phyloP scores from a whole-genome alignment of 2,797 vertebrate genomes.

The Chelon labrosus region DNA sequence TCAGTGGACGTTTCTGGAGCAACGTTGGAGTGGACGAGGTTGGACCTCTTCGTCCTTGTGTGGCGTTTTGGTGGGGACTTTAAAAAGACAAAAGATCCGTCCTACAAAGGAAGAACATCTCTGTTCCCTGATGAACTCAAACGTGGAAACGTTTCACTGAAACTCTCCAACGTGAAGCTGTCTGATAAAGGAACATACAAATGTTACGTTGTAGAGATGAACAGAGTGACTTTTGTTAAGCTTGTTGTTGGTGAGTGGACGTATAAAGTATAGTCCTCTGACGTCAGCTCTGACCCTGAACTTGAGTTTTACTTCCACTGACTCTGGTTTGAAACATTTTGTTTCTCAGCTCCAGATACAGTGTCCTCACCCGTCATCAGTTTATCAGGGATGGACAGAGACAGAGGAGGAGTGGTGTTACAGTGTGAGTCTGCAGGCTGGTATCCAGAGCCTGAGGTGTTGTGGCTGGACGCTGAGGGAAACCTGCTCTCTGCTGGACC shows the following conservation, averaged over 20 bases:
- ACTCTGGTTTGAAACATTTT: neutral
- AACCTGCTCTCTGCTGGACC: no score
- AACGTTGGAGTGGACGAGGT: slow-evolving; percentile 48
- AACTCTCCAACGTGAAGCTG: slow-evolving; percentile 28
- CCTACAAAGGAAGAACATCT: slow-evolving; percentile 48
- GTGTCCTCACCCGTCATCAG: no score
- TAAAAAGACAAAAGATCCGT: neutral
- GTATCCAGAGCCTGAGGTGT: no score
- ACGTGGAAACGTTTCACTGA: slow-evolving; percentile 13
- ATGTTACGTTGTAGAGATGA: slow-evolving; percentile 24
- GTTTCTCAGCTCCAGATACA: neutral
- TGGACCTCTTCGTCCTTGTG: slow-evolving; percentile 18
- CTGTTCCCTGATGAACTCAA: slow-evolving; percentile 45
- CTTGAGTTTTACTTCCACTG: no score
- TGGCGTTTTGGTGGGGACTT: neutral
- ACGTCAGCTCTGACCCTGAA: no score
- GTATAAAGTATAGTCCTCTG: no score
- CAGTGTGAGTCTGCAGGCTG: no score
- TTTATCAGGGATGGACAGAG: no score
- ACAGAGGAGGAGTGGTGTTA: no score
- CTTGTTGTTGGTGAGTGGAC: slow-evolving; percentile 20
- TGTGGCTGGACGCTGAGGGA: no score
- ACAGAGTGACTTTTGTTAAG: neutral
- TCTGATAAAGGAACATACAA: slow-evolving; percentile 65
- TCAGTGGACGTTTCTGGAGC: neutral